A percentile compares a stretch with the other conserved stretches of the same genome.
These are phyloP conservation scores for Aphelenchoides fujianensis DNA, from an alignment of 1,140 invertebrate species.

Conservation along the genomic window DNA sequence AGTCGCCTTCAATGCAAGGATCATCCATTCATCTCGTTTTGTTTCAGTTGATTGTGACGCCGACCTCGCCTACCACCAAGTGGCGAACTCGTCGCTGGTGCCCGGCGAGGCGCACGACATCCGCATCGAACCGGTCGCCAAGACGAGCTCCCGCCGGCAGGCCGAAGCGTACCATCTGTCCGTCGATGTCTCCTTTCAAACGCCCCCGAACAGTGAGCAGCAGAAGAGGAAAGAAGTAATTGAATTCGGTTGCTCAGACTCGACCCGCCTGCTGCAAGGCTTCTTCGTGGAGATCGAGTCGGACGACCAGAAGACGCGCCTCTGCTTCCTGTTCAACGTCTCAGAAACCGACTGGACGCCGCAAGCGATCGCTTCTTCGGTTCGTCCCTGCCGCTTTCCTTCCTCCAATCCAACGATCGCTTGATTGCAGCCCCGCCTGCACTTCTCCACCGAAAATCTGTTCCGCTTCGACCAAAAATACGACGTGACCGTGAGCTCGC, in stretches of 20 bases:
- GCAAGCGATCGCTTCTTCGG: conserved; percentile 47
- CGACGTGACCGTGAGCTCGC: conserved; percentile 39
- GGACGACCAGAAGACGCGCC: conserved; percentile 36
- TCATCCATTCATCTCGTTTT: no score
- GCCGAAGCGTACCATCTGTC: conserved; percentile 46
- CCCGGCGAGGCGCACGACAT: conserved; percentile 58
- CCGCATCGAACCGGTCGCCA: conserved; percentile 51
- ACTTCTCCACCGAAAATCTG: conserved; percentile 54
- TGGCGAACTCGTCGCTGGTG: conserved; percentile 24
- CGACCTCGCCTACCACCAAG: conserved; percentile 13
- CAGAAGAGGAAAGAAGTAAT: conserved; percentile 7
- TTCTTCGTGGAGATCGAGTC: conserved; percentile 53
- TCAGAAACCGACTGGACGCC: conserved; percentile 42
- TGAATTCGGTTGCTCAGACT: conserved; percentile 36
- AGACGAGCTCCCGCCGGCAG: conserved; percentile 38
- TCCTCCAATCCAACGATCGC: background rate
- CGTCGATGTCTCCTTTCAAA: conserved; percentile 62
- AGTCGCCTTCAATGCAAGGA: background rate
- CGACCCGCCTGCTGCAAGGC: conserved; percentile 43
- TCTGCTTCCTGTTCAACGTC: conserved; percentile 60
- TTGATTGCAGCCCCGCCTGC: conserved; percentile 58
- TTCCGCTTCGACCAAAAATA: conserved; percentile 53
- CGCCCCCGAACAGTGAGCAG: conserved; percentile 56
- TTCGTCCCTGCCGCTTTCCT: conserved; percentile 17
- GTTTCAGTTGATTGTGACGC: conserved; percentile 27